phyloP scores from a whole-genome alignment of 2,113 vertebrate genomes.

The Macquaria ambigua region DNA sequence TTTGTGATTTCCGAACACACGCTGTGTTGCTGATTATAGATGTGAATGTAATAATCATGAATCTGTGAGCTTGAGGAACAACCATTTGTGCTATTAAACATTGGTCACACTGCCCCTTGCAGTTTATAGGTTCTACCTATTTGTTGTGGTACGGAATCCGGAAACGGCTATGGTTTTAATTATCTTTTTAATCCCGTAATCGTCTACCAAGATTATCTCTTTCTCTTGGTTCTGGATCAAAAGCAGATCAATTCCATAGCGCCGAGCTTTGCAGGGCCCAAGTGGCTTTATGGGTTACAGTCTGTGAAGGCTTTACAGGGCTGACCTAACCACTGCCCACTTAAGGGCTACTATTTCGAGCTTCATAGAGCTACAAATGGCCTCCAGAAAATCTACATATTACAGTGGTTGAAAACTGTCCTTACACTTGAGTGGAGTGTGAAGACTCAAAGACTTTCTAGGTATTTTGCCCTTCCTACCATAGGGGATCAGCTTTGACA shows the following conservation, averaged over 20 bases:
- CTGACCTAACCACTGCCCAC: neutral
- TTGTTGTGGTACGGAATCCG: neutral
- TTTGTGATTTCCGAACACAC: slow-evolving; percentile 2
- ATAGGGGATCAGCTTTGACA: no score
- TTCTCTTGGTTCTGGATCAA: neutral
- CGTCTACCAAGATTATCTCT: neutral
- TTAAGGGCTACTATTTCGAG: neutral
- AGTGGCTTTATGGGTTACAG: neutral
- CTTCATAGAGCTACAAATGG: neutral
- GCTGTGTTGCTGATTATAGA: neutral
- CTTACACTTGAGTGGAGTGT: neutral
- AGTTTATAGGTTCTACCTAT: neutral
- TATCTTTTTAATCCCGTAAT: neutral
- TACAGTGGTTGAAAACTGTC: neutral
- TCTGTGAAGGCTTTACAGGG: neutral
- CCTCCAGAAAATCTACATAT: neutral
- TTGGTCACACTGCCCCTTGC: neutral
- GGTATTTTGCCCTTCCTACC: no score
- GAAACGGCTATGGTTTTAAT: neutral
- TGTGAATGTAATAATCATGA: slow-evolving; percentile 2
- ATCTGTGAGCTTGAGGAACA: neutral
- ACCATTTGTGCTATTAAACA: neutral
- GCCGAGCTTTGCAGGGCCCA: neutral
- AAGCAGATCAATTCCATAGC: neutral
- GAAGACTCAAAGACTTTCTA: no score